A percentile compares a stretch with the other conserved stretches of the same genome.
Evolutionary conservation across 2,113 vertebrate genomes (phyloP).

Genomic region (Leptobrachium ailaonicum): DNA sequence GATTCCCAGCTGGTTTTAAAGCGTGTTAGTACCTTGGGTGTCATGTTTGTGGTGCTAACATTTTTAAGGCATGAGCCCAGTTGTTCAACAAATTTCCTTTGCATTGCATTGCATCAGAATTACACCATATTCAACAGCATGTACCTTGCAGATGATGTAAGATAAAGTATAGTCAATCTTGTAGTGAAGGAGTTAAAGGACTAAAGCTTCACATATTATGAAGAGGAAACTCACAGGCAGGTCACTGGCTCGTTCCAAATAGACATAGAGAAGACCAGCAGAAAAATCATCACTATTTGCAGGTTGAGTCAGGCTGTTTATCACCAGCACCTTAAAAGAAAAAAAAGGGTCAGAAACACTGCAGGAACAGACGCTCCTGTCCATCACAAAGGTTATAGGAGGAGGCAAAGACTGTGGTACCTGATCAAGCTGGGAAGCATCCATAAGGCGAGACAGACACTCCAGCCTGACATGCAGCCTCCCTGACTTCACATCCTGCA

Average conservation of each 20-base stretch:
- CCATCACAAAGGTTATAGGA: not conserved
- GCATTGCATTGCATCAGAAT: too few species aligned
- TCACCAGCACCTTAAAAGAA: conserved; percentile 69
- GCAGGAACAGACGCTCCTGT: not conserved
- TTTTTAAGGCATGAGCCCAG: too few species aligned
- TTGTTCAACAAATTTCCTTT: too few species aligned
- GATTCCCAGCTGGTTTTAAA: too few species aligned
- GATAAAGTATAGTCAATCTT: not conserved
- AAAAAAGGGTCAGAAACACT: not conserved
- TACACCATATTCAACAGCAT: not conserved
- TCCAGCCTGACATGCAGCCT: conserved; percentile 82
- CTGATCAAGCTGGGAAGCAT: conserved; percentile 75
- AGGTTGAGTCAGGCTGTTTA: conserved; percentile 75
- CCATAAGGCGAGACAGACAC: conserved; percentile 72
- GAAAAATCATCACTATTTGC: conserved; percentile 78
- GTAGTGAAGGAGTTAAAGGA: too few species aligned
- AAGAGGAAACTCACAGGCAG: conserved; percentile 74
- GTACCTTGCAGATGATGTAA: not conserved
- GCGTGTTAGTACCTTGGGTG: too few species aligned
- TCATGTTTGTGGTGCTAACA: too few species aligned
- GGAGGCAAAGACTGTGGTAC: conserved; percentile 54
- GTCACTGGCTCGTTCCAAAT: conserved; percentile 78
- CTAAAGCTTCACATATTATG: too few species aligned
- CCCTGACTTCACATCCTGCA: conserved; percentile 87
- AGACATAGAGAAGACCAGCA: conserved; percentile 76